Evolutionary conservation across 2,888 invertebrate species (phyloP), one percentile per base, ranked within the genome.

Genomic region (Volucella zonaria): DNA sequence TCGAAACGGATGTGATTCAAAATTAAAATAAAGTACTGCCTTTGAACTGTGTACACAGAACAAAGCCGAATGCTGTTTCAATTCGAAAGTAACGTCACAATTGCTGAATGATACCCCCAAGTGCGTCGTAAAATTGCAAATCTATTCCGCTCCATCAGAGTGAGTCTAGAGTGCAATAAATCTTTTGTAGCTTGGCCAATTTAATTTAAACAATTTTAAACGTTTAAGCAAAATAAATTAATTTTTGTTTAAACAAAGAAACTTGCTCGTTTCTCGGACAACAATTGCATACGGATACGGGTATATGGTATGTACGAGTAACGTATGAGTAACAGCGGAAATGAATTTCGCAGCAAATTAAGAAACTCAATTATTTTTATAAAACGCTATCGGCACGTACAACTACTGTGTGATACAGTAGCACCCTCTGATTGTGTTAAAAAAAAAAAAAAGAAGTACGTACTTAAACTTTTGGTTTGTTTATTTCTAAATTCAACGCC

Each of bases 201-300:
- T 52, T 42, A 67, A 67, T 67, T 67, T 49, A 67, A 67, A 40
- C 66, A 67, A 67, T 67, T 67, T 67, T 31, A 31, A 51, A 3
- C 42, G 52, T 18, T 43, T 42, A 52, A 31, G 42, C 42, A 52
- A 67, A 67, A 67, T 54, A 67, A 67, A 42, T 67, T 42, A 52
- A 52, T 31, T 31, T 67, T 67, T 67, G 52, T 67, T 52, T 67
- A 67, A 52, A 67, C 66, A 67, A 67, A 52, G 66, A 52, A 66
- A 38, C 42, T 31, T 23, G 18, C 15, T 47, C 40, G 14, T 43
- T 18, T 43, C n/a, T 56, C 8, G 14, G 38, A 42, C 14, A 71
- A 47, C 49, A 70, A 43, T 59, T 45, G 9, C 23, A 31, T 61
- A n/a, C n/a, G 18, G 11, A 31, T 61, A n/a, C n/a, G 18, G 14